phyloP scores from a whole-genome alignment of 1,140 invertebrate species.

The Homarus americanus region DNA sequence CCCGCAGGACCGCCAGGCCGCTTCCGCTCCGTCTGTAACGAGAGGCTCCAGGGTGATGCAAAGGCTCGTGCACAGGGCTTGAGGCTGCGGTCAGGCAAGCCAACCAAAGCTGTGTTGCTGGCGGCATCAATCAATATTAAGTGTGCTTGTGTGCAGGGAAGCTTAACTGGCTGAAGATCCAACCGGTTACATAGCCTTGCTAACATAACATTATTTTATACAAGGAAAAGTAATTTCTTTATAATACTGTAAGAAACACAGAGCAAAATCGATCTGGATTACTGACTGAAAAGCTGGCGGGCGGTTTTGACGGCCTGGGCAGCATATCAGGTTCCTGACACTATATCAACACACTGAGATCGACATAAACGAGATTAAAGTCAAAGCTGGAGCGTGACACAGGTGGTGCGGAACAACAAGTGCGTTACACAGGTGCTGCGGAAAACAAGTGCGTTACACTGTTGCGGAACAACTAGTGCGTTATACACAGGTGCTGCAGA shows the following conservation, averaged over 20 bases:
- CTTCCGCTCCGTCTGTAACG: slow-evolving; percentile 66
- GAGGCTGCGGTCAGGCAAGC: neutral
- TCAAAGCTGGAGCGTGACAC: slow-evolving; percentile 13
- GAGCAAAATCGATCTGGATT: neutral
- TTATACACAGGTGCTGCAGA: neutral
- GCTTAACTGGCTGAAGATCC: neutral
- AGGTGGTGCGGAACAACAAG: slow-evolving; percentile 2
- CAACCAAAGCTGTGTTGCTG: slow-evolving; percentile 13
- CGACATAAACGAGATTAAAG: neutral
- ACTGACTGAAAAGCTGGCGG: neutral
- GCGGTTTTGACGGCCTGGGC: neutral
- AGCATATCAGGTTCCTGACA: neutral
- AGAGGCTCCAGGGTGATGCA: slow-evolving; percentile 17
- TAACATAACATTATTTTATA: neutral
- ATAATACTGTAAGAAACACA: neutral
- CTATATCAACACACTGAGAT: neutral
- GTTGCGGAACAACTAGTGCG: neutral
- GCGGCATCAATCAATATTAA: neutral
- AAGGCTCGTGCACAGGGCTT: neutral
- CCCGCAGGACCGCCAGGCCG: slow-evolving; percentile 58
- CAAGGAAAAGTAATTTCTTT: neutral
- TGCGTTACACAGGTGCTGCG: neutral
- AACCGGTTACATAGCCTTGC: neutral
- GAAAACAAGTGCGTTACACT: neutral
- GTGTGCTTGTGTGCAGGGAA: neutral